Percentiles rank a stretch among this genome's conserved stretches.
Evolutionary conservation across 2,113 vertebrate species (phyloP).

Genomic region (Shinisaurus crocodilurus): DNA sequence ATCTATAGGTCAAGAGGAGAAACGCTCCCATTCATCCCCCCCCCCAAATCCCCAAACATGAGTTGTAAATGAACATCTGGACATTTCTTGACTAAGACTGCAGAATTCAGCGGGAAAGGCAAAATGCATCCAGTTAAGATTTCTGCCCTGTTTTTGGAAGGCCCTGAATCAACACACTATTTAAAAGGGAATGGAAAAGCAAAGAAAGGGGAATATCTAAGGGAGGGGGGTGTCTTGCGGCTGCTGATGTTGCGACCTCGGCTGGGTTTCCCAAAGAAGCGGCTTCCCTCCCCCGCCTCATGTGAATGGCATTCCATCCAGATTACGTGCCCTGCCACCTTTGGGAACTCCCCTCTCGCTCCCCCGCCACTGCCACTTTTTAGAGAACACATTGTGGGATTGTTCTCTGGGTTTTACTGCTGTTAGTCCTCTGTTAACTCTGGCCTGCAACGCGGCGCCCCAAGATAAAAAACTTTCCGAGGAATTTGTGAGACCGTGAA

Average conservation of each 20-base stretch:
- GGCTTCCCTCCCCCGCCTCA: neutral
- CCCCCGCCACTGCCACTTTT: fast-evolving
- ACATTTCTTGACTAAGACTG: neutral
- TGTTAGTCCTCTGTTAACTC: neutral
- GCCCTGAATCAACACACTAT: neutral
- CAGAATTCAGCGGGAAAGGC: neutral
- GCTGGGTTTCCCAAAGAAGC: neutral
- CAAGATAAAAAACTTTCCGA: neutral
- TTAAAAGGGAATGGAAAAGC: slow-evolving; percentile 11
- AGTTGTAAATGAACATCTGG: slow-evolving; percentile 38
- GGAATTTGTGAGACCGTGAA: slow-evolving; percentile 6
- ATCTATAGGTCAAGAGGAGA: slow-evolving; percentile 54
- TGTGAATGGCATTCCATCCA: slow-evolving; percentile 53
- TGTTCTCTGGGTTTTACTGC: slow-evolving; percentile 26
- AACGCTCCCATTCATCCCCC: slow-evolving; percentile 23
- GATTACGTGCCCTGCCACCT: slow-evolving; percentile 30
- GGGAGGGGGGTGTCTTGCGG: slow-evolving; percentile 15
- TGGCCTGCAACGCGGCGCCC: neutral
- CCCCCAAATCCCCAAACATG: neutral
- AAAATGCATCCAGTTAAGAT: slow-evolving; percentile 46
- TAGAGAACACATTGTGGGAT: slow-evolving; percentile 53
- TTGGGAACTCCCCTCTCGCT: slow-evolving; percentile 17
- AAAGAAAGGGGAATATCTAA: slow-evolving; percentile 45
- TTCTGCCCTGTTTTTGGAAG: slow-evolving; percentile 52
- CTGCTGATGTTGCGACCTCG: neutral